Base-by-base conservation (phyloP, 1,140 invertebrate species). In the Drosophila kohkoa region DNA sequence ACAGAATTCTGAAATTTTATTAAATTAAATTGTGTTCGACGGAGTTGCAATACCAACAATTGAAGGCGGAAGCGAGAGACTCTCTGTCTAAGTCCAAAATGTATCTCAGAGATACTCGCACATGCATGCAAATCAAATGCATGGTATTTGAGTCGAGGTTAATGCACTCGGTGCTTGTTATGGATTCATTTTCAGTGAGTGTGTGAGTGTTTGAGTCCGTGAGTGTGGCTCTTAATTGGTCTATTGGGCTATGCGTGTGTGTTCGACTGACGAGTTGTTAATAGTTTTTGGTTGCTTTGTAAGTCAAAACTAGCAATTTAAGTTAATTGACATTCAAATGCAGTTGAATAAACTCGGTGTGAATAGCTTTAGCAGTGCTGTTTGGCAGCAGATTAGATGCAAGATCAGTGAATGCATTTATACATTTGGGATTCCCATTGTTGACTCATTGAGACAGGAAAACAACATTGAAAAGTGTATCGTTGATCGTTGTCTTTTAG, bases 251-350 rank as follows among this genome's bases (percentile, higher is more conserved):
- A 45, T 69, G 43, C 74, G 73, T 75, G 25, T 45, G 55, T 13
- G 25, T 48, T 43, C 45, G 46, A 7, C n/a, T n/a, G 67, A 35
- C 67, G 67, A 60, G 13, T 48, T 87, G 77, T 88, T 87, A 87
- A 87, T 82, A 71, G 83, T 51, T 76, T 54, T 70, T 75, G 82
- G 51, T 77, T 75, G 69, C 75, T 73, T 74, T 83, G 73, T 71
- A 75, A 88, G 83, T 88, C 81, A 89, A 74, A 88, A 81, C 83
- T 88, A 88, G 60, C 85, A 72, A 88, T 88, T 88, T 89, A 81
- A 64, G 66, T 76, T 88, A 88, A 88, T 88, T 89, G 83, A 89
- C 85, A 88, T 88, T 88, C 85, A 88, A 88, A 88, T 88, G 85
- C 85, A 89, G 85, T 89, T 88, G 80, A 88, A 87, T 81, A 75